These are phyloP conservation scores for Typhlomys cinereus DNA, from an alignment of 2,113 vertebrate genomes.

Conservation along the genomic window DNA sequence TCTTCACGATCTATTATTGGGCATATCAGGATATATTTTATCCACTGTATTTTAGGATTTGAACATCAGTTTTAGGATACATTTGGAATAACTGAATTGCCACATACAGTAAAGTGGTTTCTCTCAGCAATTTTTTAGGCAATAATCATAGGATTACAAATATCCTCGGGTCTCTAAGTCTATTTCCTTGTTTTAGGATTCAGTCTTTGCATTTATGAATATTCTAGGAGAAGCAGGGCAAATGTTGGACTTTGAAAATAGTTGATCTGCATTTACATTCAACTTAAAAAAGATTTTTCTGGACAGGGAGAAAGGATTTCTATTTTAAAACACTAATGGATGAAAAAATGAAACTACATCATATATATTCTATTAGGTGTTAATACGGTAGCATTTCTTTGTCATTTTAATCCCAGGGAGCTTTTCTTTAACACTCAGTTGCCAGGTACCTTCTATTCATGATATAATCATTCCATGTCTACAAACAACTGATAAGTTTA, in stretches of 20 bases:
- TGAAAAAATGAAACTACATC: conserved; percentile 66
- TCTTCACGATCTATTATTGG: not conserved
- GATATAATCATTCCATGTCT: conserved; percentile 73
- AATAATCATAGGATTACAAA: conserved; percentile 8
- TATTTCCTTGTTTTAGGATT: conserved; percentile 11
- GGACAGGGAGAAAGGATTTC: conserved; percentile 55
- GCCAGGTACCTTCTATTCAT: conserved; percentile 58
- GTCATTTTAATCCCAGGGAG: conserved; percentile 44
- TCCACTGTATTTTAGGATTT: conserved; percentile 14
- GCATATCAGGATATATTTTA: not conserved
- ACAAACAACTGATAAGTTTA: conserved; percentile 74
- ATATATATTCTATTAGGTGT: conserved; percentile 59
- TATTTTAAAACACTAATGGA: conserved; percentile 72
- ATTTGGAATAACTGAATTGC: conserved; percentile 33
- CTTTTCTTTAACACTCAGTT: conserved; percentile 31
- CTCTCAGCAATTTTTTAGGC: conserved; percentile 54
- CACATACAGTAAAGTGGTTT: not conserved
- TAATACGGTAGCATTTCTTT: conserved; percentile 58
- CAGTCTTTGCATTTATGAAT: conserved; percentile 60
- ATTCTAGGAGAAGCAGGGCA: conserved; percentile 60
- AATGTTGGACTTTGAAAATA: conserved; percentile 46
- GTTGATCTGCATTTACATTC: conserved; percentile 70
- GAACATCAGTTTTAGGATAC: conserved; percentile 31
- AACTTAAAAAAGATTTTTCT: conserved; percentile 72
- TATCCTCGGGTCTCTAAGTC: not conserved